Evolutionary conservation across 2,888 invertebrate species (phyloP), one percentile per base, ranked within the genome.

Genomic region (Lasioglossum malachurum): DNA sequence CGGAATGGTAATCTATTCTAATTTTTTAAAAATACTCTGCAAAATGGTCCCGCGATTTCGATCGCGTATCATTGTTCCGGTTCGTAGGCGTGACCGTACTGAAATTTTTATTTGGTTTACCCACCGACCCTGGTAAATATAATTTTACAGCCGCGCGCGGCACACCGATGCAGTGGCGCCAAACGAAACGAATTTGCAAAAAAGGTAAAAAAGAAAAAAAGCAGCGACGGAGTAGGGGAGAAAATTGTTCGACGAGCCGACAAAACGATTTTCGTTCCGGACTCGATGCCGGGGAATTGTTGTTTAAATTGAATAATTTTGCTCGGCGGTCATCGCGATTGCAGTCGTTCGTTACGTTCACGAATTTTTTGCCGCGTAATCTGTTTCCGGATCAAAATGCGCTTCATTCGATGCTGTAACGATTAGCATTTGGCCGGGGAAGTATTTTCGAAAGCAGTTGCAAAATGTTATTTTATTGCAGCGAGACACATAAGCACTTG

Each of bases 271-370:
- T 82, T 82, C 49, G 72, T 27, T 64, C 23, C 72, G n/a, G 72
- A 80, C 31, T 81, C 81, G 60, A 27, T 38, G 75, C 38, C 60
- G 60, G 60, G 7, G 75, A 75, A 83, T 80, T 72, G 83, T 83
- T 81, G 82, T 77, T 77, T 84, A 67, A 82, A 84, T 84, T 64
- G 83, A 84, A 82, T 84, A 81, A 84, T 82, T 84, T 77, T 77
- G 67, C 77, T 77, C 69, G 67, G 53, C 31, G 44, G 35, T 19
- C 19, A 44, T 3, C 8, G 57, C 77, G 67, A 81, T 83, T 64
- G 81, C 64, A 35, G 27, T 44, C 83, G 71, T 81, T 83, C 75
- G 75, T 76, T 80, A 76, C 76, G 81, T 83, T 83, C 64, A 41
- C 16, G 46, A 19, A 74, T 75, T 64, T 46, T n/a, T 35, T 76